Evolutionary conservation across 2,113 vertebrate genomes (phyloP).

Genomic region (Cyanocitta stelleri): DNA sequence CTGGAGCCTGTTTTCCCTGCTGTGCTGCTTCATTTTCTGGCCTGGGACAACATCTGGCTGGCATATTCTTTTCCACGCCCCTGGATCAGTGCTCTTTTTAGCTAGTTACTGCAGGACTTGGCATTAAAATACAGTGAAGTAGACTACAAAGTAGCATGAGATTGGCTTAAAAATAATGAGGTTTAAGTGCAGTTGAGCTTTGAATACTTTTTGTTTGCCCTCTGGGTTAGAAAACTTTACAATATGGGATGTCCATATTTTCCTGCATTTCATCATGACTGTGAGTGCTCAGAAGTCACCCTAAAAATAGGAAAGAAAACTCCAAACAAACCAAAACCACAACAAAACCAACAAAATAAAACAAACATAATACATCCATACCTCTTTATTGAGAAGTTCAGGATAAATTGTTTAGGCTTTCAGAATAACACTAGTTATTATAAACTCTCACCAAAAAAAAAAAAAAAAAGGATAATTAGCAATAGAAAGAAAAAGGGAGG

Average conservation of each 20-base stretch:
- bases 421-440: background rate
- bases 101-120: background rate
- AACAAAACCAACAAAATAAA: background rate
- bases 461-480: background rate
- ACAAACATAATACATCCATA: background rate
- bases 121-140: background rate
- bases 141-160: background rate
- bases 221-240: background rate
- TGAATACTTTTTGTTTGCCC: background rate
- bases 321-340: background rate
- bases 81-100: background rate
- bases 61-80: background rate
- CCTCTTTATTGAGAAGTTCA: background rate
- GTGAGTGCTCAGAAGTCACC: background rate
- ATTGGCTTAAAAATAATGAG: background rate
- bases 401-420: background rate
- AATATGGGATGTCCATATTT: background rate
- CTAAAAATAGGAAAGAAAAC: background rate
- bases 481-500: background rate
- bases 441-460: background rate
- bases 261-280: background rate
- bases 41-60: conserved; percentile 55
- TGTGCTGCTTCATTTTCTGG: background rate
- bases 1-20: background rate
- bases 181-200: background rate